Conservation (phyloP, 2,113 vertebrate species). For the Lates calcarifer region DNA sequence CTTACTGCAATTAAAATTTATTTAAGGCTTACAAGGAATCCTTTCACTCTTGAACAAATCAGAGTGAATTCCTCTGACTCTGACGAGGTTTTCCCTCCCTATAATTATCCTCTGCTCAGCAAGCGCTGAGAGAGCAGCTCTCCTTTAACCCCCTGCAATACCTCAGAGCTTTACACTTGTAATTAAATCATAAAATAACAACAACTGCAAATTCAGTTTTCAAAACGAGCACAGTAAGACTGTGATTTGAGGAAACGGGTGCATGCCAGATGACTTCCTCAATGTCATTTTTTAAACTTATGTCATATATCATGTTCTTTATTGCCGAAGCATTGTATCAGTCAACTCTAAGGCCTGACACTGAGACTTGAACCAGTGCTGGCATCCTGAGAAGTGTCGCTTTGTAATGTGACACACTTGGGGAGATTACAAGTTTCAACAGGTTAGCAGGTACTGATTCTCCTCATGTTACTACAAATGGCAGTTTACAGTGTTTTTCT, state of each 20-base stretch:
- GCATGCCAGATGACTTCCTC: conserved; percentile 42
- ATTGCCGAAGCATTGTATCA: background rate
- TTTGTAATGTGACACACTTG: conserved; percentile 53
- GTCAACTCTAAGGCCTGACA: background rate
- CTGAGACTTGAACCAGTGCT: background rate
- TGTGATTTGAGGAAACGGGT: conserved; percentile 44
- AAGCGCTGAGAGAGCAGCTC: conserved; percentile 65
- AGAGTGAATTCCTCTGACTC: conserved; percentile 74
- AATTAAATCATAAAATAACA: conserved; percentile 81
- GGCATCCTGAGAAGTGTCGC: conserved; percentile 38
- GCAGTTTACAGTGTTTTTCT: background rate
- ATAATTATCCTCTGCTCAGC: conserved; percentile 81
- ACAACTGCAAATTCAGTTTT: conserved; percentile 65
- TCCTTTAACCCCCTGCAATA: conserved; percentile 61
- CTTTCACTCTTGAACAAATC: conserved; percentile 84
- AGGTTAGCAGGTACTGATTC: conserved; percentile 29
- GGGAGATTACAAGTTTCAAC: conserved; percentile 58
- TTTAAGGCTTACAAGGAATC: conserved; percentile 84
- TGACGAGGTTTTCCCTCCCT: conserved; percentile 77
- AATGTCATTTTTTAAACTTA: conserved; percentile 29
- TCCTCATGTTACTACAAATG: background rate
- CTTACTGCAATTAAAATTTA: conserved; percentile 87
- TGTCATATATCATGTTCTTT: conserved; percentile 30
- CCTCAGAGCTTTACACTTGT: conserved; percentile 64
- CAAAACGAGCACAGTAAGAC: conserved; percentile 13